A percentile compares a stretch with the other conserved stretches of the same genome.
Conservation (phyloP, 2,888 invertebrate species). For the Acleris holmiana region DNA sequence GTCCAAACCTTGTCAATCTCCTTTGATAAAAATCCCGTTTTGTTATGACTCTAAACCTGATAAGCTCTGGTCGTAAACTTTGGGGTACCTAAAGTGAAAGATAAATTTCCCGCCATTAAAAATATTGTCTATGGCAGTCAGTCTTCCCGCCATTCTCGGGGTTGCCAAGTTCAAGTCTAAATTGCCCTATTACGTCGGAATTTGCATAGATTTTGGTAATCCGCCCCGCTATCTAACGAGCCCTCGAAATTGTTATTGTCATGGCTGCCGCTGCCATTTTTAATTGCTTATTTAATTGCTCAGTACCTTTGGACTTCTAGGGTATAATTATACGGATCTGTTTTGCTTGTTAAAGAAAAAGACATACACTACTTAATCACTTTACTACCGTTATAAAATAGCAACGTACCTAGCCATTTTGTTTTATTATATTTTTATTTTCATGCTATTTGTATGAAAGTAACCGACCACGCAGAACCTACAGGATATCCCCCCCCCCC, state of each 20-base stretch:
- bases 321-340: constrained; percentile 23
- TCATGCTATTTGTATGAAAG: too few relatives aligned
- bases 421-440: too few relatives aligned
- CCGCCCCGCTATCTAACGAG: constrained; percentile 48
- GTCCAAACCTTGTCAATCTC: too few relatives aligned
- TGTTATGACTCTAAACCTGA: too few relatives aligned
- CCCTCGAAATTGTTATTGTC: constrained; percentile 61
- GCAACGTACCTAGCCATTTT: too few relatives aligned
- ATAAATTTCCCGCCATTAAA: constrained; percentile 37
- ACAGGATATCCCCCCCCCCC: too few relatives aligned
- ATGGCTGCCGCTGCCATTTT: constrained; percentile 55
- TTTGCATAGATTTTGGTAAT: constrained; percentile 69
- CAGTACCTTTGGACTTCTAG: constrained; percentile 16
- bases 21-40: too few relatives aligned
- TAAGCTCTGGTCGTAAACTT: too few relatives aligned
- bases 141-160: constrained; percentile 42
- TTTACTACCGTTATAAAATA: background rate
- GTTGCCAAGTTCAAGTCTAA: constrained; percentile 53
- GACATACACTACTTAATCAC: constrained; percentile 2
- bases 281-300: constrained; percentile 59
- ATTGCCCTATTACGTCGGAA: constrained; percentile 58
- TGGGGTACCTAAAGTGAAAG: too few relatives aligned
- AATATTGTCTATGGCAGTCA: constrained; percentile 26
- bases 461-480: too few relatives aligned
- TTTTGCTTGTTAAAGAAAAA: constrained; percentile 20